These are phyloP conservation scores for Tachina grossa DNA, from an alignment of 2,888 invertebrate genomes.

Conservation along the genomic window DNA sequence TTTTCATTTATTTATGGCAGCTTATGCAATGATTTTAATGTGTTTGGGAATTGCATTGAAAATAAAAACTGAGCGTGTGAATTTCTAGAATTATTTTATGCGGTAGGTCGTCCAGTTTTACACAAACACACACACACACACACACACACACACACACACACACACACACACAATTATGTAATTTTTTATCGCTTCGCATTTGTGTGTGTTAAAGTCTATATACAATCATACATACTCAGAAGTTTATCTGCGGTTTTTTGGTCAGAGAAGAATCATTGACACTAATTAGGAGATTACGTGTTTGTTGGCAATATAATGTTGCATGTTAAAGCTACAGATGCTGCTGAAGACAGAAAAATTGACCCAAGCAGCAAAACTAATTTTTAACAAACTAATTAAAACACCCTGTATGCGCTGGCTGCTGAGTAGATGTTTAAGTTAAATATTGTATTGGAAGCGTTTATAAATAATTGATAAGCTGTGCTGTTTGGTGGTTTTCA, in stretches of 20 bases:
- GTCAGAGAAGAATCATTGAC: constrained; percentile 57
- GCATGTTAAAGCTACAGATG: constrained; percentile 65
- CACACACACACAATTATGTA: constrained; percentile 10
- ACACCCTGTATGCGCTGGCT: constrained; percentile 44
- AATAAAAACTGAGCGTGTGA: constrained; percentile 55
- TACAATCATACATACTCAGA: background rate
- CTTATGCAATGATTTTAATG: background rate
- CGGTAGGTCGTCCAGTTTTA: constrained; percentile 68
- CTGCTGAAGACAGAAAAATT: constrained; percentile 32
- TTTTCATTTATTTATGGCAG: constrained; percentile 7
- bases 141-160: background rate
- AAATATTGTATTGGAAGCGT: constrained; percentile 62
- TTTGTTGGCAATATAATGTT: constrained; percentile 66
- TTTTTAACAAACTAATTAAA: constrained; percentile 62
- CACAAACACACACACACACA: background rate
- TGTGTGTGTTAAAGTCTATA: background rate
- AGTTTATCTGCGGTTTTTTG: constrained; percentile 10
- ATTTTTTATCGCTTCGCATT: background rate
- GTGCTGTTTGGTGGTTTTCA: constrained; percentile 50
- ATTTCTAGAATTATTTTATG: constrained; percentile 36
- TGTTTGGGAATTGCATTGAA: constrained; percentile 20
- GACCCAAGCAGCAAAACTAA: background rate
- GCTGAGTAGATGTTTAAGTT: constrained; percentile 9
- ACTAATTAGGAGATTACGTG: constrained; percentile 74
- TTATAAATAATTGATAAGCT: constrained; percentile 71